phyloP scores from a whole-genome alignment of 2,888 invertebrate genomes.

The Troides aeacus region DNA sequence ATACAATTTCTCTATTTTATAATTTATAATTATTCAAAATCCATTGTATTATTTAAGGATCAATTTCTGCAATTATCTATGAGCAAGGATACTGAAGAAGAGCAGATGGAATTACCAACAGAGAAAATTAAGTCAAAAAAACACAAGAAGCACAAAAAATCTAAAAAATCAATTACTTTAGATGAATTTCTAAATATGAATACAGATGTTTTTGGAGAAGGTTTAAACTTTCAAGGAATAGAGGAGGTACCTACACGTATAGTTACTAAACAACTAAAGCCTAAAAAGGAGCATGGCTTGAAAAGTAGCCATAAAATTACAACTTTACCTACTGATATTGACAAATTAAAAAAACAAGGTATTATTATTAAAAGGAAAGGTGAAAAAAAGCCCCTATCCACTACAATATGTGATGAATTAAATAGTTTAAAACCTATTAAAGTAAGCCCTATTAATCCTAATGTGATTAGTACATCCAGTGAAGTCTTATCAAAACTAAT shows the following conservation, averaged over 20 bases:
- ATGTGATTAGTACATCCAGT: slow-evolving; percentile 45
- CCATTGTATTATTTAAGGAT: slow-evolving; percentile 49
- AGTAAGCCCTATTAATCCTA: slow-evolving; percentile 30
- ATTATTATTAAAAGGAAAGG: slow-evolving; percentile 64
- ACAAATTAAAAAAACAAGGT: slow-evolving; percentile 67
- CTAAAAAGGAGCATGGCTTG: slow-evolving; percentile 42
- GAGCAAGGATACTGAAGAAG: slow-evolving; percentile 50
- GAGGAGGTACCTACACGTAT: slow-evolving; percentile 71
- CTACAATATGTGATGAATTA: slow-evolving; percentile 28
- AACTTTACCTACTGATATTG: slow-evolving; percentile 51
- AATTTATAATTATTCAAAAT: neutral
- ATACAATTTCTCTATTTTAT: neutral
- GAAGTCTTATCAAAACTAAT: slow-evolving; percentile 65
- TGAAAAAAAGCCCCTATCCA: slow-evolving; percentile 28
- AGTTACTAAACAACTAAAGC: slow-evolving; percentile 60
- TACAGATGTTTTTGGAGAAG: slow-evolving; percentile 73
- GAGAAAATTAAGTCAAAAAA: slow-evolving; percentile 59
- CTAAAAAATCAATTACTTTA: slow-evolving; percentile 71
- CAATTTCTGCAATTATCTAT: slow-evolving; percentile 64
- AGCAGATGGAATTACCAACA: slow-evolving; percentile 31
- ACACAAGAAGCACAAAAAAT: slow-evolving; percentile 72
- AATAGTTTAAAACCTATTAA: slow-evolving; percentile 31
- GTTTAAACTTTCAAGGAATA: slow-evolving; percentile 67
- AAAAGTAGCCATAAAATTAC: slow-evolving; percentile 39
- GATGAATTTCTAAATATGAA: slow-evolving; percentile 76